phyloP scores from a whole-genome alignment of 1,140 invertebrate genomes.

The Macrosteles quadrilineatus region DNA sequence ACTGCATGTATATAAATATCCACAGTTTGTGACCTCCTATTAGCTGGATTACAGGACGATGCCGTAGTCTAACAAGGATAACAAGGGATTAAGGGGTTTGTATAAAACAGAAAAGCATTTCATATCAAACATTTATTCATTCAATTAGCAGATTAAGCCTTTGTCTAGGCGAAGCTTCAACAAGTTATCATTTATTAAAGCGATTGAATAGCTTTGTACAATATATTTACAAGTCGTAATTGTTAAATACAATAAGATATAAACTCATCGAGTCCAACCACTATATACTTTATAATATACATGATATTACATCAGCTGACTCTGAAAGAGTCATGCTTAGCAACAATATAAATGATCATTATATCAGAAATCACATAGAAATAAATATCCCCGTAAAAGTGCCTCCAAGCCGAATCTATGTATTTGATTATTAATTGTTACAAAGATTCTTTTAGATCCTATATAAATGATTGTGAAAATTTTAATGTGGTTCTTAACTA shows the following conservation, averaged over 20 bases:
- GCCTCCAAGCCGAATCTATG: neutral
- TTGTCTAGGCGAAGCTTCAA: neutral
- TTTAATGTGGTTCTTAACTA: neutral
- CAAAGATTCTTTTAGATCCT: neutral
- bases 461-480: neutral
- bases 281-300: conserved; percentile 17
- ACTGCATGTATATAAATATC: no score
- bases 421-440: neutral
- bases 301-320: neutral
- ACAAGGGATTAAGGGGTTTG: no score
- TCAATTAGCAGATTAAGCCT: neutral
- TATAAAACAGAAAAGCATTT: neutral
- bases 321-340: neutral
- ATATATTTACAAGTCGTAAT: neutral
- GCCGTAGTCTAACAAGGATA: no score
- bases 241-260: neutral
- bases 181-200: neutral
- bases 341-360: neutral
- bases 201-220: conserved; percentile 1
- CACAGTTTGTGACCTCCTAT: no score
- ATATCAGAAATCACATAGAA: neutral
- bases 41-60: no score
- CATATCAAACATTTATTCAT: conserved; percentile 12
- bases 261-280: neutral
- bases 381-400: neutral